A percentile compares a stretch with the other conserved stretches of the same genome.
phyloP scores from a whole-genome alignment of 92 coral and sea anemone genomes.

The Zoanthus gigantus region DNA sequence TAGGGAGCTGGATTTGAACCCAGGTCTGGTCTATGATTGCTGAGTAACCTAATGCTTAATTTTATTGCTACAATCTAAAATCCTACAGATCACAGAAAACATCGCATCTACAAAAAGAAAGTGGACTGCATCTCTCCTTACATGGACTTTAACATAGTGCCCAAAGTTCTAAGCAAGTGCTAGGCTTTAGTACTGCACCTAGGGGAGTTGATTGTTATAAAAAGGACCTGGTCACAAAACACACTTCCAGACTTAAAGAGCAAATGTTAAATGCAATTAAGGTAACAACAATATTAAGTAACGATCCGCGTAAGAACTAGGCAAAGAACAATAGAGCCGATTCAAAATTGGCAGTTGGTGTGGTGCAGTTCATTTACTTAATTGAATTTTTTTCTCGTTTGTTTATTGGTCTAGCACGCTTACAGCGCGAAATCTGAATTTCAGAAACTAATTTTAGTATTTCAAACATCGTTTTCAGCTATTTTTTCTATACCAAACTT shows the following conservation, averaged over 20 bases:
- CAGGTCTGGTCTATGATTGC: no score
- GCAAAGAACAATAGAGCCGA: slow-evolving; percentile 27
- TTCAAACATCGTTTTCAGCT: slow-evolving; percentile 20
- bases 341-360: slow-evolving; percentile 23
- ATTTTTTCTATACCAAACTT: slow-evolving; percentile 18
- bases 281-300: not conserved
- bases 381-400: slow-evolving; percentile 9
- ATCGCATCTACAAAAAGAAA: slow-evolving; percentile 4
- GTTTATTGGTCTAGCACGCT: slow-evolving; percentile 29
- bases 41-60: no score
- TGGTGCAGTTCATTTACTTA: slow-evolving; percentile 19
- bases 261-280: no score
- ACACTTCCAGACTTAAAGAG: no score
- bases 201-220: not conserved
- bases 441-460: slow-evolving; percentile 7
- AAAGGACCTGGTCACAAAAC: not conserved
- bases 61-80: not conserved
- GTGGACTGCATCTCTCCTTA: not conserved
- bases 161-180: not conserved
- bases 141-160: not conserved
- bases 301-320: slow-evolving; percentile 13
- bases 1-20: no score
- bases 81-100: slow-evolving; percentile 32
- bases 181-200: not conserved
- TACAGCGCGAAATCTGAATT: slow-evolving; percentile 15